Conservation (phyloP, 2,113 vertebrate species). For the Sarotherodon lohbergeri region DNA sequence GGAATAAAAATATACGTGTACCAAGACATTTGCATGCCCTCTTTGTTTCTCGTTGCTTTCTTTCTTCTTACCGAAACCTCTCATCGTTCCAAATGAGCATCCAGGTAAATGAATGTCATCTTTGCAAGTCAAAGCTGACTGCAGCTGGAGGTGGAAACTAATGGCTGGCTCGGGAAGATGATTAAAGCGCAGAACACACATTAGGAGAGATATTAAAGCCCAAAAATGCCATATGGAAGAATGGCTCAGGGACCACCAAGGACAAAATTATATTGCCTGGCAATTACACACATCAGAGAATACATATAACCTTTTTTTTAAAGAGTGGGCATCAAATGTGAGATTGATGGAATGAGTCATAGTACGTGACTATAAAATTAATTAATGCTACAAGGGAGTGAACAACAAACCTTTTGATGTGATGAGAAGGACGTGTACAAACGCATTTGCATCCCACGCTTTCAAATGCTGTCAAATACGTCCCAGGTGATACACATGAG, state of each 20-base stretch:
- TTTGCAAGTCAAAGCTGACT: constrained; percentile 1
- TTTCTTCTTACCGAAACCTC: neutral
- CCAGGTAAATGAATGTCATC: neutral
- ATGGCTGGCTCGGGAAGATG: constrained; percentile 27
- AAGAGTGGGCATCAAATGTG: neutral
- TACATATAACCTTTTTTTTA: neutral
- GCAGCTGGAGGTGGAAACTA: constrained; percentile 26
- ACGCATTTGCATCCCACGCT: neutral
- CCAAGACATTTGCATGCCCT: neutral
- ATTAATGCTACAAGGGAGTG: neutral
- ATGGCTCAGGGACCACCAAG: neutral
- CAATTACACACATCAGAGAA: neutral
- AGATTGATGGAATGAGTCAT: neutral
- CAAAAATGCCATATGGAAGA: constrained; percentile 6
- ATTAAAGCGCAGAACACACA: constrained; percentile 25
- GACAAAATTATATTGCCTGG: constrained; percentile 31
- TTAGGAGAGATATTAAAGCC: constrained; percentile 21
- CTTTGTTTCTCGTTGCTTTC: neutral
- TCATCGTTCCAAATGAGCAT: neutral
- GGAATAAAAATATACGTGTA: neutral
- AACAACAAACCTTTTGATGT: neutral
- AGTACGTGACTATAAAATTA: neutral
- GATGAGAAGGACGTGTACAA: neutral
- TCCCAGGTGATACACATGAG: neutral
- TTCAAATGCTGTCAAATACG: neutral